A percentile compares a stretch with the other conserved stretches of the same genome.
phyloP scores from a whole-genome alignment of 2,113 vertebrate species.

The Actenoides hombroni region DNA sequence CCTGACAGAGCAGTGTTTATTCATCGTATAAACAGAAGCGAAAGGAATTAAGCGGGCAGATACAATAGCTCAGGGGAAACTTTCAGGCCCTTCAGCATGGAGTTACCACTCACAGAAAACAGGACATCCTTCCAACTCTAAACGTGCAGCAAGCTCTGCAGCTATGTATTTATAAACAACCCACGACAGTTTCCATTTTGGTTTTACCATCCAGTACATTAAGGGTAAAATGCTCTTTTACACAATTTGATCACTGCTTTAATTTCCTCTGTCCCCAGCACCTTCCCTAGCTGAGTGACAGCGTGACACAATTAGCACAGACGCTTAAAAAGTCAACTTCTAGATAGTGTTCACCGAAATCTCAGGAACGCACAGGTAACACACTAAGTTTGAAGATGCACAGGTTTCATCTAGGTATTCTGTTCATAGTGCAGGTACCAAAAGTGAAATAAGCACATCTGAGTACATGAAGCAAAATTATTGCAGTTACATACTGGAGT shows the following conservation, averaged over 20 bases:
- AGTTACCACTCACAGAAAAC: background rate
- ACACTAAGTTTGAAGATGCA: background rate
- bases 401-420: background rate
- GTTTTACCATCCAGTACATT: background rate
- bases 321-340: background rate
- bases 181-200: background rate
- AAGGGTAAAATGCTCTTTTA: background rate
- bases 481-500: background rate
- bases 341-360: rapidly evolving
- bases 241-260: background rate
- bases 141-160: background rate
- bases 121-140: background rate
- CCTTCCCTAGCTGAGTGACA: background rate
- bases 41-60: background rate
- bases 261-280: background rate
- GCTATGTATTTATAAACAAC: background rate
- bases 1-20: background rate
- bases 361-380: background rate
- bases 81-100: background rate
- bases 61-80: background rate
- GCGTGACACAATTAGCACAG: background rate
- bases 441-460: background rate
- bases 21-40: background rate
- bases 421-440: background rate
- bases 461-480: background rate